Base-by-base conservation (phyloP, 2,113 vertebrate genomes). In the Tyrannus savana region DNA sequence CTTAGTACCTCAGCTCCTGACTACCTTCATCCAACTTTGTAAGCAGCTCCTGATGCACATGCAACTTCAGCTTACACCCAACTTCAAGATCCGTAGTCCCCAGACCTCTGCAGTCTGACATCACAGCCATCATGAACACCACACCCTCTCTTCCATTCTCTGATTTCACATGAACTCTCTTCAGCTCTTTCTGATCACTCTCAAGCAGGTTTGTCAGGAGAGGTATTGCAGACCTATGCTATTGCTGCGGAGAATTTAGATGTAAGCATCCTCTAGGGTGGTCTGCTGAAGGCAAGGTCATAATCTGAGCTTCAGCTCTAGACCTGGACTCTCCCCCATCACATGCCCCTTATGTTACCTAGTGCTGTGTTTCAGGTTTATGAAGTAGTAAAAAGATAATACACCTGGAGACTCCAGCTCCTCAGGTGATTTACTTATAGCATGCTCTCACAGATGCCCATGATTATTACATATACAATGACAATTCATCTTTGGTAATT, bases 41-140 rank as follows among this genome's bases (percentile, higher is more conserved):
- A 63, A 80, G 50, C 14, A 81, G 18, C 9, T 80, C 16, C 1
- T 1, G 8, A 53, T 39, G 42, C 33, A 63, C 0, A 0, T 19
- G 39, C 16, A 86, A 37, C 49, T 74, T 63, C 50, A 71, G 15
- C 9, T 95, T 50, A 86, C 5, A 55, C 5, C 12, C 56, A 81
- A 31, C 18, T 77, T 69, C 46, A 63, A 55, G 23, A 71, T 47
- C 14, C 17, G 6, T 12, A 31, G 18, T 47, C 6, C 19, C 31
- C 35, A 68, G 47, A 64, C 27, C 35, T 67, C 41, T 79, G 46
- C 31, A 67, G 44, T 17, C 60, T 41, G 12, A 53, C 50, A 59
- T 4, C 4, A 58, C 4, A 79, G 44, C 21, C 53, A 81, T 71
- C 69, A 60, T 46, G 46, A 35, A 66, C 30, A 60, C 15, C 55